Evolutionary conservation across 92 coral and sea anemone species (phyloP).

Genomic region (Epizoanthus rinbou): DNA sequence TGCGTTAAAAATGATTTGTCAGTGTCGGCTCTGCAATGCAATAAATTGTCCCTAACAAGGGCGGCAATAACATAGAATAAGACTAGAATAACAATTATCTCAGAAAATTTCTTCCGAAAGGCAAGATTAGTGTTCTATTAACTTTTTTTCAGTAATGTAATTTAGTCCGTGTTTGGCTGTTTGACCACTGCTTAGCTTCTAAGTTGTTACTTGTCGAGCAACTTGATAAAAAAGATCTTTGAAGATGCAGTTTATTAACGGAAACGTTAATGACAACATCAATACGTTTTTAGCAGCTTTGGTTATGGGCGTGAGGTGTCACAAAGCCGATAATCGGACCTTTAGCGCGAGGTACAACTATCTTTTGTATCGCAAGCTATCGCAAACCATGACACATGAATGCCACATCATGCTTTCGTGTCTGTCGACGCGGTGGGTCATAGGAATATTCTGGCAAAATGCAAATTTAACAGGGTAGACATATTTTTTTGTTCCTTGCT

Average conservation of each 20-base stretch:
- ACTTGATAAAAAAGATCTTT: conserved; percentile 15
- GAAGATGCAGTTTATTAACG: conserved; percentile 38
- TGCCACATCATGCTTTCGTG: conserved; percentile 18
- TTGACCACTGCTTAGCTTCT: conserved; percentile 18
- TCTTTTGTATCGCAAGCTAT: conserved; percentile 16
- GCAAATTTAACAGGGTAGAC: conserved; percentile 24
- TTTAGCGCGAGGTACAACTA: background rate
- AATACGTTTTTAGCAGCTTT: conserved; percentile 59
- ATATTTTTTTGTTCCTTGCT: conserved; percentile 18
- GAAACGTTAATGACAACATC: conserved; percentile 65
- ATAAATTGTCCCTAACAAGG: conserved; percentile 78
- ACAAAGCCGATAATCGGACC: conserved; percentile 62
- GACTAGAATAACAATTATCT: conserved; percentile 35
- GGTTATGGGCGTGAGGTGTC: conserved; percentile 52
- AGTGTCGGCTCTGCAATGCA: conserved; percentile 77
- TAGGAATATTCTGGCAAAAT: conserved; percentile 22
- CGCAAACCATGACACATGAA: conserved; percentile 18
- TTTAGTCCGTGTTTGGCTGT: background rate
- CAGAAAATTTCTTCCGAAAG: conserved; percentile 54
- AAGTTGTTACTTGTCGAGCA: background rate
- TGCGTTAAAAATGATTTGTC: conserved; percentile 79
- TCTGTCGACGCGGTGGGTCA: conserved; percentile 41
- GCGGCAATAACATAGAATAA: conserved; percentile 51
- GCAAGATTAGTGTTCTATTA: conserved; percentile 41
- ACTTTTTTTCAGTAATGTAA: conserved; percentile 33